These are phyloP conservation scores for Zoanthus sansibaricus DNA, from an alignment of 92 coral and sea anemone species.

Conservation along the genomic window DNA sequence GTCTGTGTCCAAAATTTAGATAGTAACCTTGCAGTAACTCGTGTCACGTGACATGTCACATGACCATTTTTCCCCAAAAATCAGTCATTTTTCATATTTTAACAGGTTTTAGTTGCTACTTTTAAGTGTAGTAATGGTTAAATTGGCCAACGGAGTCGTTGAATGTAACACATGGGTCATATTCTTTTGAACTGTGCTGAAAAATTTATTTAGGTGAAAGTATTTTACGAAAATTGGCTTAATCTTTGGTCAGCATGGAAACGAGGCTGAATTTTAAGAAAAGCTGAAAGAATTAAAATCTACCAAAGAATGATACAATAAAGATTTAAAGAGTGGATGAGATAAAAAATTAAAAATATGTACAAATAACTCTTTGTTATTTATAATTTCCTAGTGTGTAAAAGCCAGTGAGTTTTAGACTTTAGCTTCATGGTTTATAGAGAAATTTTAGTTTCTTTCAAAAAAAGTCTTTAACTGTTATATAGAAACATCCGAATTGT, in stretches of 20 bases:
- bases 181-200: conserved; percentile 13
- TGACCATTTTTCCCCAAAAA: too few species aligned
- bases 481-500: neutral
- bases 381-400: conserved; percentile 16
- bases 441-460: neutral
- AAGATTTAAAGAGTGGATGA: conserved; percentile 25
- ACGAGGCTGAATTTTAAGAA: conserved; percentile 26
- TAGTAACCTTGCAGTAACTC: too few species aligned
- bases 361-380: conserved; percentile 30
- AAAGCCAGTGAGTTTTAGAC: neutral
- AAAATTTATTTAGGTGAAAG: conserved; percentile 13
- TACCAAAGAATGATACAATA: neutral
- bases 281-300: conserved; percentile 23
- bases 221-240: neutral
- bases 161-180: conserved; percentile 16
- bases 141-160: neutral
- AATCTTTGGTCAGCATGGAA: too few species aligned
- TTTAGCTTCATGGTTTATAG: neutral
- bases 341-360: neutral
- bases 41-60: too few species aligned
- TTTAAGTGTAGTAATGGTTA: neutral
- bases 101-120: too few species aligned
- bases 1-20: too few species aligned
- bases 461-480: neutral
- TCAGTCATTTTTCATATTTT: too few species aligned